These are phyloP conservation scores for Netelia virgata DNA, from an alignment of 2,888 invertebrate genomes.

Conservation along the genomic window DNA sequence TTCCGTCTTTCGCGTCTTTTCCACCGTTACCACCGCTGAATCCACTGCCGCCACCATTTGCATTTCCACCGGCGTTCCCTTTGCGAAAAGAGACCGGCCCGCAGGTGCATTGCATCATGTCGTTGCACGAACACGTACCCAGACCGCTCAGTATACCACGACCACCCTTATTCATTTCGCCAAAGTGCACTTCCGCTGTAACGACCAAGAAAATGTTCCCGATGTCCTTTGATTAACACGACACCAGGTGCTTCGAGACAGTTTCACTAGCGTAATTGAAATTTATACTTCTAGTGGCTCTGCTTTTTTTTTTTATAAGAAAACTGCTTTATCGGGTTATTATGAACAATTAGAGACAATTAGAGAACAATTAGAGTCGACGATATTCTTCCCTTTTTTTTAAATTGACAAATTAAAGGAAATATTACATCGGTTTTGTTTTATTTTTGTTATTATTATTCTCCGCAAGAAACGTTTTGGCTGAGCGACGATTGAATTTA, in stretches of 20 bases:
- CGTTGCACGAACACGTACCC: constrained; percentile 86
- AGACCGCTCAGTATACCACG: constrained; percentile 85
- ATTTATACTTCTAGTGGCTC: constrained; percentile 10
- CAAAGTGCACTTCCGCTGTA: constrained; percentile 83
- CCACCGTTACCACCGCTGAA: constrained; percentile 8
- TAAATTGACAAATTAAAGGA: too few species aligned
- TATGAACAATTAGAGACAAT: too few species aligned
- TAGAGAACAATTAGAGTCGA: too few species aligned
- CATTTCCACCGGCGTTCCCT: constrained; percentile 59
- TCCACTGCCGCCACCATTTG: constrained; percentile 52
- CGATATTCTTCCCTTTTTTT: too few species aligned
- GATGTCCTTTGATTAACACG: constrained; percentile 6
- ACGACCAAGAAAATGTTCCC: constrained; percentile 30
- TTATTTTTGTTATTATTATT: background rate
- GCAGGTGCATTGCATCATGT: constrained; percentile 85
- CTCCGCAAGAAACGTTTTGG: background rate
- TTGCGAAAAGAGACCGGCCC: constrained; percentile 75
- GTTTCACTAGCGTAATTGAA: background rate
- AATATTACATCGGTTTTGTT: too few species aligned
- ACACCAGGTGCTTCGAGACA: background rate
- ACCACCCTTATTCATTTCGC: constrained; percentile 83
- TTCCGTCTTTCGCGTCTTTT: constrained; percentile 69
- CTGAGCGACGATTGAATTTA: too few species aligned
- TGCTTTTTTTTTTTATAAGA: background rate
- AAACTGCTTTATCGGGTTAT: background rate